Conservation (phyloP, 2,888 invertebrate genomes). For the Papilio gigon region DNA sequence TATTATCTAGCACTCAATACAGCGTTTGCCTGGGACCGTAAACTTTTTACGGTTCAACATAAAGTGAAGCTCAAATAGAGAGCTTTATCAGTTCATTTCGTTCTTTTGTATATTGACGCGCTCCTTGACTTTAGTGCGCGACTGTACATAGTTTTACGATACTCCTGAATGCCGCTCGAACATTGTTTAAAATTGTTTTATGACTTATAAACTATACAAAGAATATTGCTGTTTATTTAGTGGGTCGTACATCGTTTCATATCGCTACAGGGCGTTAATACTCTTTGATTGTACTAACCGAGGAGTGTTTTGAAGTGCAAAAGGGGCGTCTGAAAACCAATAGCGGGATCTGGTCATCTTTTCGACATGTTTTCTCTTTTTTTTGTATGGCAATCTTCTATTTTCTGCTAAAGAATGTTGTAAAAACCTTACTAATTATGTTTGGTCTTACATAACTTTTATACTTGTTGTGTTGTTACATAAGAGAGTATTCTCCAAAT, state of each 20-base stretch:
- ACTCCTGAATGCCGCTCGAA: constrained; percentile 1
- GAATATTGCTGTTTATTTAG: background rate
- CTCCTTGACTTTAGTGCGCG: constrained; percentile 25
- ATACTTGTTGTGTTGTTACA: no score
- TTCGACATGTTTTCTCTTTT: no score
- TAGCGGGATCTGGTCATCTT: no score
- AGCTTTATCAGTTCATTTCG: constrained; percentile 72
- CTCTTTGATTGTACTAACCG: background rate
- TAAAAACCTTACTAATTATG: no score
- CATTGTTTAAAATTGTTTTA: constrained; percentile 23
- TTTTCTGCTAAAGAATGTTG: no score
- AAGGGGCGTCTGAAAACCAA: no score
- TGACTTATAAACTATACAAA: constrained; percentile 20
- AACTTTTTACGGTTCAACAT: constrained; percentile 48
- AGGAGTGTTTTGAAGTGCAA: no score
- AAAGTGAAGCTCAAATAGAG: constrained; percentile 62
- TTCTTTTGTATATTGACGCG: constrained; percentile 73
- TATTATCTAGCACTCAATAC: constrained; percentile 22
- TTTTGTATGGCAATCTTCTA: no score
- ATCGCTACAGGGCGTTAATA: background rate
- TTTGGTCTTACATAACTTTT: no score
- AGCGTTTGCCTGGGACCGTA: constrained; percentile 27
- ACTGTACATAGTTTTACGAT: constrained; percentile 29
- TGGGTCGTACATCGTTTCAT: background rate
- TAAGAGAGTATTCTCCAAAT: no score